Percentiles rank a stretch among this genome's conserved stretches.
These are phyloP conservation scores for Drosophila anomelani DNA, from an alignment of 2,888 invertebrate species.

Conservation along the genomic window DNA sequence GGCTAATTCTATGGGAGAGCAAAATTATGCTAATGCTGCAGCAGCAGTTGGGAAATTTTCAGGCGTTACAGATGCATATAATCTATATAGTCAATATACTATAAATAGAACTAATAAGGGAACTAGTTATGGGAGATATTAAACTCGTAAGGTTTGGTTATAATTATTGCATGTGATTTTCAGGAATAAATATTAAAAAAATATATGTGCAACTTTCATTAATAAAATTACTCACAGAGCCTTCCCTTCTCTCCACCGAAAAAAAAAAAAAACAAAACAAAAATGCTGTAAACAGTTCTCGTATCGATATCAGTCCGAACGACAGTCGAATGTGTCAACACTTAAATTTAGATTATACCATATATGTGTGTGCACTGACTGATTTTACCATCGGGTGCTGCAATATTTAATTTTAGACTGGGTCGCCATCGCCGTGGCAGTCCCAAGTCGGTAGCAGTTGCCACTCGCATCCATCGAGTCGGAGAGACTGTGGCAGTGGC, in stretches of 20 bases:
- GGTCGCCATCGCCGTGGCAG: slow-evolving; percentile 39
- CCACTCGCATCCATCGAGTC: slow-evolving; percentile 16
- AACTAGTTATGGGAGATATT: not conserved
- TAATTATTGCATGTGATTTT: not conserved
- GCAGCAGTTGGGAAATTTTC: slow-evolving; percentile 1
- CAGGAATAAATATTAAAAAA: not conserved
- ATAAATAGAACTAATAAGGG: not conserved
- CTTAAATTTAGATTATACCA: slow-evolving; percentile 83
- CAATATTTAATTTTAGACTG: slow-evolving; percentile 70
- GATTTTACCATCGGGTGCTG: slow-evolving; percentile 68
- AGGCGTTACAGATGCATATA: not conserved
- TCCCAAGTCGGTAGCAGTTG: slow-evolving; percentile 27
- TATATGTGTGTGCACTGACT: slow-evolving; percentile 73
- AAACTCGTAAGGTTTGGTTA: not conserved
- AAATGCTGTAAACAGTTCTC: slow-evolving; percentile 45
- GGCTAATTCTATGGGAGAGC: slow-evolving; percentile 10
- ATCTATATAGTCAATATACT: slow-evolving; percentile 2
- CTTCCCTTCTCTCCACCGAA: not conserved
- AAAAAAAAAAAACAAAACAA: not conserved
- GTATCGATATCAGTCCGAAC: slow-evolving; percentile 44
- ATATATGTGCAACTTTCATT: not conserved
- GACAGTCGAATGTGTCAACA: slow-evolving; percentile 70
- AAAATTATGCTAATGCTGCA: slow-evolving; percentile 29
- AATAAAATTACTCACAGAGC: not conserved
- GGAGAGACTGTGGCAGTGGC: slow-evolving; percentile 14